A percentile compares a stretch with the other conserved stretches of the same genome.
These are phyloP conservation scores for Diachasmimorpha longicaudata DNA, from an alignment of 1,140 invertebrate genomes.

Conservation along the genomic window DNA sequence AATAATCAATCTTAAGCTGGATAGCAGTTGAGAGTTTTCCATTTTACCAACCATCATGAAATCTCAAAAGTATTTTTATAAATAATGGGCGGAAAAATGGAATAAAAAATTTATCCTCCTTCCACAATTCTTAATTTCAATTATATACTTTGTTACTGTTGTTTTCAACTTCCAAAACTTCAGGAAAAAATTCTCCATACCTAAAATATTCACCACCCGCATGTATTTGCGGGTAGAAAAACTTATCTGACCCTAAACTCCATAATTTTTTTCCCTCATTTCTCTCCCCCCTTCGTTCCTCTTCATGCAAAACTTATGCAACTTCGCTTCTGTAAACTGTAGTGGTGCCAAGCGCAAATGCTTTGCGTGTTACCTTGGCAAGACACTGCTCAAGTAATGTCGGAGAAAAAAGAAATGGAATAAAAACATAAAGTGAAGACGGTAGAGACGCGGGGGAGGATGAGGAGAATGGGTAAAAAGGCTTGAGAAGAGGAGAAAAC, in stretches of 20 bases:
- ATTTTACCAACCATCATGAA: too few species aligned
- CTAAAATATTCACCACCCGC: not conserved
- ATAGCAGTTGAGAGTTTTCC: too few species aligned
- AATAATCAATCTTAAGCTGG: too few species aligned
- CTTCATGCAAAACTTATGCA: not conserved
- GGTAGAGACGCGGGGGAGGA: not conserved
- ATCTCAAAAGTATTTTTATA: not conserved
- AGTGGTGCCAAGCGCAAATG: constrained; percentile 6
- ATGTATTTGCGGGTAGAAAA: not conserved
- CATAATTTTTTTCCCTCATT: not conserved
- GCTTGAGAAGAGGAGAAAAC: not conserved
- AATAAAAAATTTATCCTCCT: too few species aligned
- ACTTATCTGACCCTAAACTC: not conserved
- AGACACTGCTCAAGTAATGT: constrained; percentile 3
- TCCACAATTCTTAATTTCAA: too few species aligned
- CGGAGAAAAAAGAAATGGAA: not conserved
- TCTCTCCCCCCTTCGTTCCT: not conserved
- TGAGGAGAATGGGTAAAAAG: not conserved
- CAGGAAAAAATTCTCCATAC: not conserved
- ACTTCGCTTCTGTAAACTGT: not conserved
- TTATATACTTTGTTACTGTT: not conserved
- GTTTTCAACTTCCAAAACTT: not conserved
- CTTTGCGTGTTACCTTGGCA: constrained; percentile 8
- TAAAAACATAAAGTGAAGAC: not conserved
- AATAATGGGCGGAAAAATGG: not conserved